Percentiles rank a stretch among this genome's conserved stretches.
Evolutionary conservation across 64 coral and sea anemone species (phyloP).

Genomic region (Hydrozoanthus tunicans): DNA sequence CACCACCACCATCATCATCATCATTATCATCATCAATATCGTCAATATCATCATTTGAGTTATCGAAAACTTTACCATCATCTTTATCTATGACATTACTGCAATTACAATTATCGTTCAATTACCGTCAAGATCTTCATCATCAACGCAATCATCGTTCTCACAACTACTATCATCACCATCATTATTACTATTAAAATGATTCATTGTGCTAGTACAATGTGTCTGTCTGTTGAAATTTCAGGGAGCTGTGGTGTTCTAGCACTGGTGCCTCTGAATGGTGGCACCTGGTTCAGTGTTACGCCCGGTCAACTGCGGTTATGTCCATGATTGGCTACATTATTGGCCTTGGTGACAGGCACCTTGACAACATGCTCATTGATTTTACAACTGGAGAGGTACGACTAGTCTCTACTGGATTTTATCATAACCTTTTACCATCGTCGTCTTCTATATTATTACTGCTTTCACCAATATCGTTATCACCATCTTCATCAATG

Average conservation of each 20-base stretch:
- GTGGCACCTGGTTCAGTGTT: constrained; percentile 97
- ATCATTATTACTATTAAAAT: background rate
- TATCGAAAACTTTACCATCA: too few relatives aligned
- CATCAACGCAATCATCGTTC: too few relatives aligned
- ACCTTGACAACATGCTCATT: constrained; percentile 99
- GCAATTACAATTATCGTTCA: too few relatives aligned
- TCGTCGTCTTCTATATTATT: too few relatives aligned
- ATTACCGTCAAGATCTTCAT: too few relatives aligned
- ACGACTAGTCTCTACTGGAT: background rate
- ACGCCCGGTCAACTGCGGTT: constrained; percentile 96
- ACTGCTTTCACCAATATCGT: too few relatives aligned
- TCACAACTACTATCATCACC: background rate
- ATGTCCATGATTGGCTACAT: constrained; percentile 99
- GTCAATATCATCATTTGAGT: background rate
- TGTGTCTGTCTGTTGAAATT: background rate
- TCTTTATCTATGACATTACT: too few relatives aligned
- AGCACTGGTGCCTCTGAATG: constrained; percentile 93
- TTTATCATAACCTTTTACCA: too few relatives aligned
- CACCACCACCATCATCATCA: background rate
- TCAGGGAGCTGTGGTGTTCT: constrained; percentile 96
- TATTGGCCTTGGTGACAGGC: constrained; percentile 93
- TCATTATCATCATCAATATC: background rate
- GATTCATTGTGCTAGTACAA: background rate
- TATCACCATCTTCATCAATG: too few relatives aligned
- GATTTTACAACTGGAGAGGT: constrained; percentile 99